These are phyloP conservation scores for Sepioteuthis lessoniana DNA, from an alignment of 2,888 invertebrate species.

Conservation along the genomic window DNA sequence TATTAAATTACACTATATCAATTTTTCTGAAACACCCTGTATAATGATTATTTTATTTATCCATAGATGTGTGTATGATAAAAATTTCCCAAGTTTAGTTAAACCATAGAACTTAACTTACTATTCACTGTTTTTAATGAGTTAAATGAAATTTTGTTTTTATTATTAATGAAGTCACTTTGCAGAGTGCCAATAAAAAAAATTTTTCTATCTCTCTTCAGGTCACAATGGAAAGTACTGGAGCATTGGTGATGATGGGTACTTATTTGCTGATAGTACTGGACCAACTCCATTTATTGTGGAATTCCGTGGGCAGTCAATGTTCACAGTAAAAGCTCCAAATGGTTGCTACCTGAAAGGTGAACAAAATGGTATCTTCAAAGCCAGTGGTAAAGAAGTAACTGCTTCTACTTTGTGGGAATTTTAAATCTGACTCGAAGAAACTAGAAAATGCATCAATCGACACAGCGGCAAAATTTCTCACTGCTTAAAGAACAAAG, in stretches of 20 bases:
- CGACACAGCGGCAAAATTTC: constrained; percentile 25
- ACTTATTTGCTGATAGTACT: constrained; percentile 88
- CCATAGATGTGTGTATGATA: no score
- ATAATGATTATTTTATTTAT: no score
- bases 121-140: no score
- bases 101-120: no score
- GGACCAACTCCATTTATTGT: constrained; percentile 89
- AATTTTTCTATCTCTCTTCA: constrained; percentile 73
- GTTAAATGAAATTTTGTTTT: no score
- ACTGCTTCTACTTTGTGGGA: constrained; percentile 61
- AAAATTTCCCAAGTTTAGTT: no score
- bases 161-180: not conserved
- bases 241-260: constrained; percentile 89
- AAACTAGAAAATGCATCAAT: not conserved
- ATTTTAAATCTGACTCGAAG: constrained; percentile 56
- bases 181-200: not conserved
- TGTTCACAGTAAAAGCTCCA: constrained; percentile 88
- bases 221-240: constrained; percentile 95
- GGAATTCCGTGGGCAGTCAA: constrained; percentile 92
- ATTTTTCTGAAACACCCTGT: not conserved
- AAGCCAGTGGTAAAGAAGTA: constrained; percentile 60
- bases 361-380: constrained; percentile 73
- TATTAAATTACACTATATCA: no score
- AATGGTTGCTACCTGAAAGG: constrained; percentile 78
- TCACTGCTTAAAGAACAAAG: constrained; percentile 4